Percentiles rank a stretch among this genome's conserved stretches.
Evolutionary conservation across 2,797 vertebrate species (phyloP).

Genomic region (Danio jaintianensis): DNA sequence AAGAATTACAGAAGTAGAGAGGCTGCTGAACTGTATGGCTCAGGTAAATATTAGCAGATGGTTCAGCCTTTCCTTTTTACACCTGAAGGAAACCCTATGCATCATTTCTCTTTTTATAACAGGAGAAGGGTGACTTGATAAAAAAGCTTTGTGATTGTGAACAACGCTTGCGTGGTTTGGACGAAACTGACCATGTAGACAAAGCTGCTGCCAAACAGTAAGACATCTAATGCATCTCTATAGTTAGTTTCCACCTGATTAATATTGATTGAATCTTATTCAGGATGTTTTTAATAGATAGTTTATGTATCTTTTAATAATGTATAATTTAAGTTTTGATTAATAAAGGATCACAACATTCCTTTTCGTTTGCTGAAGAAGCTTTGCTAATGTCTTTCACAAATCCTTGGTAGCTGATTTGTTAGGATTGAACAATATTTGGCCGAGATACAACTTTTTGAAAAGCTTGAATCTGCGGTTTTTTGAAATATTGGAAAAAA

Average conservation of each 20-base stretch:
- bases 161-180: slow-evolving; percentile 77
- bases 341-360: not conserved
- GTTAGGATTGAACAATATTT: no score
- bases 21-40: slow-evolving; percentile 90
- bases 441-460: no score
- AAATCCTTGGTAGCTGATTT: not conserved
- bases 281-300: not conserved
- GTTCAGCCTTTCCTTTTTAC: not conserved
- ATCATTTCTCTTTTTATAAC: slow-evolving; percentile 33
- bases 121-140: slow-evolving; percentile 91
- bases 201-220: slow-evolving; percentile 70
- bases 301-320: not conserved
- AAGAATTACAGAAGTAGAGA: slow-evolving; percentile 90
- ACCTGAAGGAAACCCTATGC: not conserved
- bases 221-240: not conserved
- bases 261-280: not conserved
- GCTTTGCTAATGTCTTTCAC: not conserved
- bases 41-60: slow-evolving; percentile 74
- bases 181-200: slow-evolving; percentile 75
- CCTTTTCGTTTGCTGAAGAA: not conserved
- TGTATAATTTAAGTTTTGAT: no score
- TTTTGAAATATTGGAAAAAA: no score
- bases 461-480: no score
- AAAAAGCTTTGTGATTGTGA: slow-evolving; percentile 88
- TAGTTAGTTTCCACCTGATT: not conserved